Evolutionary conservation across 2,888 invertebrate species (phyloP).

Genomic region (Pristionchus mayeri): DNA sequence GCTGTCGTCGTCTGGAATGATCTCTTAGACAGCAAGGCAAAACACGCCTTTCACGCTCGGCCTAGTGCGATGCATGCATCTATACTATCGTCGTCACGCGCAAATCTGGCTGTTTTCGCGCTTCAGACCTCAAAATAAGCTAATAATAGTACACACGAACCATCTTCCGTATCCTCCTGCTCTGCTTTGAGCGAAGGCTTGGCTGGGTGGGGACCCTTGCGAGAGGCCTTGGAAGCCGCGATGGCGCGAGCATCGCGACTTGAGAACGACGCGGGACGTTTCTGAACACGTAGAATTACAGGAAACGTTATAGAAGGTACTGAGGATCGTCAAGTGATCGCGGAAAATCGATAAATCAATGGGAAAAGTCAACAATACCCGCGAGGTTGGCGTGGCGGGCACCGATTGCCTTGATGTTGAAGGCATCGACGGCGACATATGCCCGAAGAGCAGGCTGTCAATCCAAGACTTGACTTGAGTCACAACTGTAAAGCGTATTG

Average conservation of each 20-base stretch:
- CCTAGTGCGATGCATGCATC: too few relatives aligned
- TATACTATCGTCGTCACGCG: too few relatives aligned
- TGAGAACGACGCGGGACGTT: neutral
- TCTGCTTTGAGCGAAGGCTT: neutral
- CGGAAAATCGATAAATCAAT: neutral
- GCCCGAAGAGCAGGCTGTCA: neutral
- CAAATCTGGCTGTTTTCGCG: too few relatives aligned
- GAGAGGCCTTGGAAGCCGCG: neutral
- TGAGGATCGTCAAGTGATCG: neutral
- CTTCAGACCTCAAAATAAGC: too few relatives aligned
- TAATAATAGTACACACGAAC: too few relatives aligned
- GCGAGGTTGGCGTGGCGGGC: neutral
- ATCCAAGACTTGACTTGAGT: too few relatives aligned
- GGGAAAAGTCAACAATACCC: too few relatives aligned
- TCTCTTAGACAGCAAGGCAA: too few relatives aligned
- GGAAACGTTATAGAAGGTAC: too few relatives aligned
- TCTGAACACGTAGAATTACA: neutral
- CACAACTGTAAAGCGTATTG: too few relatives aligned
- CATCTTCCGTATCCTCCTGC: neutral
- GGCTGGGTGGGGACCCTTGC: neutral
- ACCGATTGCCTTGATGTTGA: neutral
- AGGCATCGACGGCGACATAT: conserved; percentile 2
- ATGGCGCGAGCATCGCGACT: neutral
- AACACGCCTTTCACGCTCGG: too few relatives aligned
- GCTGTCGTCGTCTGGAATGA: neutral